Evolutionary conservation across 1,140 invertebrate genomes (phyloP).

Genomic region (Sipha flava): DNA sequence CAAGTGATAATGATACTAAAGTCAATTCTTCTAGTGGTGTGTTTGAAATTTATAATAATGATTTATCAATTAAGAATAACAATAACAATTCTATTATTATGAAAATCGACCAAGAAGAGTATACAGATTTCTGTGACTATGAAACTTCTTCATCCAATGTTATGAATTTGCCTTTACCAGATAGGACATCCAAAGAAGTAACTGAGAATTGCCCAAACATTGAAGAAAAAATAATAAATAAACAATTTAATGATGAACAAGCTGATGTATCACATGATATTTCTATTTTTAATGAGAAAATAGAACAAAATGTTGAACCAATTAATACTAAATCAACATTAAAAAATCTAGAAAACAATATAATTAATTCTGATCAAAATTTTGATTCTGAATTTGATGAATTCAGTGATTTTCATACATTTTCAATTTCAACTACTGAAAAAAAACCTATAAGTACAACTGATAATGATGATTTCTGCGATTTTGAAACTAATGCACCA

Average conservation of each 20-base stretch:
- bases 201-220: not conserved
- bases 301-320: not conserved
- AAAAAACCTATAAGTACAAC: not conserved
- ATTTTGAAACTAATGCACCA: not conserved
- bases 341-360: not conserved
- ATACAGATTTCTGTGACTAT: not conserved
- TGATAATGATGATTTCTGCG: not conserved
- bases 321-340: not conserved
- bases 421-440: not conserved
- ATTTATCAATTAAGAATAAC: not conserved
- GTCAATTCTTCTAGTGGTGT: not conserved
- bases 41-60: not conserved
- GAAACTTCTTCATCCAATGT: not conserved
- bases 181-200: not conserved
- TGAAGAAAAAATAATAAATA: not conserved
- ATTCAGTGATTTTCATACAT: constrained; percentile 17
- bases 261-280: not conserved
- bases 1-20: not conserved
- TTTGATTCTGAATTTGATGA: not conserved
- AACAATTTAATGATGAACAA: not conserved
- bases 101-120: not conserved
- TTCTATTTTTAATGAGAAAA: not conserved
- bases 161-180: not conserved
- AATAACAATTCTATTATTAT: not conserved
- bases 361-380: not conserved